Base-by-base conservation (phyloP, 2,888 invertebrate species). In the Aphrophora alni region DNA sequence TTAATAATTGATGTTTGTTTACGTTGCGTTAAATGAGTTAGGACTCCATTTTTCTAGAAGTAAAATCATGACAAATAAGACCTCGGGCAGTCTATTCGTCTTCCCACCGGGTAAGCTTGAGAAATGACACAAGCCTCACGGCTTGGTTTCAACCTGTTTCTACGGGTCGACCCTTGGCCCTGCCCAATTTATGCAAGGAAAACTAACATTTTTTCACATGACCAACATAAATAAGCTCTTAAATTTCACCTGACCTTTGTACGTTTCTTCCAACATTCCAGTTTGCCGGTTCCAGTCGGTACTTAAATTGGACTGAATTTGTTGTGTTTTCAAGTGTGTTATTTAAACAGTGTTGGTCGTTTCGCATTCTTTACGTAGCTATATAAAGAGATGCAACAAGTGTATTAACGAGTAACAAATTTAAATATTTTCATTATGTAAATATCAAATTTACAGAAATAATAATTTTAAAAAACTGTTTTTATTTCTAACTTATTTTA, bases 191-290 rank as follows among this genome's bases (percentile, higher is more conserved):
- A 21, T 21, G 5, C 59, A 21, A 5, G 59, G 59, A 59, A 59
- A 59, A 59, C 59, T 59, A 12, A 59, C 59, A 59, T 59, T 59
- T 59, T 59, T 59, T 59, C 59, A 59, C 59, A 59, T 59, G 59
- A 3, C 59, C 59, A 21, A 59, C 59, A 21, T 14, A 59, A 59
- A 59, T 59, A 59, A 59, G 59, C 59, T 59, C 59, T 59, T 59
- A 59, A 59, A 21, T 59, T 59, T 59, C 59, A 59, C n/a, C 21
- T 59, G 59, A 59, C 59, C 59, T 59, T 59, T 59, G 59, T 14
- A 21, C 59, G 10, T n/a, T 59, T 59, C n/a, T 59, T 21, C 59
- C 59, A 21, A 10, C 59, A 59, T 21, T 59, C 59, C 59, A 14
- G n/a, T 59, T 59, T 21, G n/a, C n/a, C 21, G 5, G 59, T 59